Base-by-base conservation (phyloP, 2,888 invertebrate genomes). In the Proisotoma minuta region DNA sequence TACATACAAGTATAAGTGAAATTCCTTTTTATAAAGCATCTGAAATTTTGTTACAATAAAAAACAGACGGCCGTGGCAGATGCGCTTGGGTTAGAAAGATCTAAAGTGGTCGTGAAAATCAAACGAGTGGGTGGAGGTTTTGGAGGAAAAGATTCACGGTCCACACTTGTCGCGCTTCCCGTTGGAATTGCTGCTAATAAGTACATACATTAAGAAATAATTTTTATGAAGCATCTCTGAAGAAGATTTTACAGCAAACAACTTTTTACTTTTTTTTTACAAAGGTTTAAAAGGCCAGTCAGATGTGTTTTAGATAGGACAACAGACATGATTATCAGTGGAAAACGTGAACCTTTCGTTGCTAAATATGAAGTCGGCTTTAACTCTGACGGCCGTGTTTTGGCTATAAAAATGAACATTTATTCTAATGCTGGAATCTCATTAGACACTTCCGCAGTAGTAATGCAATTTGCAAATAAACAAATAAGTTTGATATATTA, bases 251-350 rank as follows among this genome's bases (percentile, higher is more conserved):
- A 22, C 29, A 28, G 20, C 18, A n/a, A n/a, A 48, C 8, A n/a
- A 12, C 8, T 48, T 18, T n/a, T n/a, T 8, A n/a, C 48, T 15
- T 48, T 10, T 8, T 12, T 10, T 47, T 4, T 28, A 20, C 12
- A 15, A 15, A 63, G 63, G 47, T 63, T 59, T 48, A 61, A 61
- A 3, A 53, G 84, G 69, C 92, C 96, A 1, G 86, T 95, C 0
- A 84, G 94, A 27, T 87, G 89, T 69, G 90, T 91, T 86, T 78
- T 97, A 51, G 95, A 96, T 77, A 82, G 97, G 67, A 92, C 95
- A 74, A 95, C 96, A 79, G 96, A 97, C 76, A 97, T 97, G 90
- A 80, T 87, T 71, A 85, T 88, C 75, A 87, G 88, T 0, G 97
- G 96, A 3, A 88, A 87, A 1, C 81, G 96, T 64, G 92, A 97